Conservation (phyloP, 2,113 vertebrate genomes). For the Melanerpes formicivorus region DNA sequence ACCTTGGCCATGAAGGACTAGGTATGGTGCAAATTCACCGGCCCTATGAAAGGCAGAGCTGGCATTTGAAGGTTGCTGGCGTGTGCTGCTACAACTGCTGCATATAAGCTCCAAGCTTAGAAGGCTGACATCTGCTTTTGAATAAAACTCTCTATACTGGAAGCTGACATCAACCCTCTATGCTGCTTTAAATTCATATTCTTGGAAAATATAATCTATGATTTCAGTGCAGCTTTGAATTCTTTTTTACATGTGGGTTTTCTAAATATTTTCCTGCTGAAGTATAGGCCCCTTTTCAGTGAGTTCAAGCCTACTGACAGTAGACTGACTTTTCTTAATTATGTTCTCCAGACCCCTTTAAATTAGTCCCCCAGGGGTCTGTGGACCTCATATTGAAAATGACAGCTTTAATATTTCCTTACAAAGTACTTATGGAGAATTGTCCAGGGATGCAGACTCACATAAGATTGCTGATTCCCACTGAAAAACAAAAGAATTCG, state of each 20-base stretch:
- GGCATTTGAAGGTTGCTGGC: neutral
- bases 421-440: slow-evolving; percentile 25
- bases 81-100: neutral
- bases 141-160: neutral
- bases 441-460: neutral
- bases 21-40: neutral
- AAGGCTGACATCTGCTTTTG: slow-evolving; percentile 26
- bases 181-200: neutral
- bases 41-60: neutral
- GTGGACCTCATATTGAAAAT: slow-evolving; percentile 46
- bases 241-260: neutral
- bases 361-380: slow-evolving; percentile 47
- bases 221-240: neutral
- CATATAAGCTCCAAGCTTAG: neutral
- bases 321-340: slow-evolving; percentile 52
- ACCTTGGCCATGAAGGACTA: neutral
- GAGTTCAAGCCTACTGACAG: slow-evolving; percentile 30
- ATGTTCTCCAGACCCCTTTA: slow-evolving; percentile 49
- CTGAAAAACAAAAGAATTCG: neutral
- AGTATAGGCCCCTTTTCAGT: neutral
- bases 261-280: neutral
- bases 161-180: neutral
- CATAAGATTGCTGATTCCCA: neutral
- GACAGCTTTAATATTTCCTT: slow-evolving; percentile 58
- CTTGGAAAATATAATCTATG: neutral